phyloP scores from a whole-genome alignment of 2,888 invertebrate species.

The Heliconius ethilla region DNA sequence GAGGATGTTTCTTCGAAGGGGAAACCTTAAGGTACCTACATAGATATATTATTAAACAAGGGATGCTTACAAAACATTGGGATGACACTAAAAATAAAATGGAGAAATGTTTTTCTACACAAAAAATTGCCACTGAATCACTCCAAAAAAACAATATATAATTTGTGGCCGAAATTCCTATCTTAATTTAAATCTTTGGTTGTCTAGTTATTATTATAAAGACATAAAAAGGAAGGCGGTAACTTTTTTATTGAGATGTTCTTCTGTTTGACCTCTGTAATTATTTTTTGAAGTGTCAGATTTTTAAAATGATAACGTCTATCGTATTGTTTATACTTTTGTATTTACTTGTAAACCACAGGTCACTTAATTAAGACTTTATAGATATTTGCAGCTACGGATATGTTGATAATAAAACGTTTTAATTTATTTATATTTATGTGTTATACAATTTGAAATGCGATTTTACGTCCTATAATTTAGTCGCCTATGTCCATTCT shows the following conservation, averaged over 20 bases:
- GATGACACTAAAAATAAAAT: slow-evolving; percentile 28
- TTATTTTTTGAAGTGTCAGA: slow-evolving; percentile 31
- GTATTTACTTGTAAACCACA: neutral
- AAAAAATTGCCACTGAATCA: slow-evolving; percentile 11
- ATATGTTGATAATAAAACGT: neutral
- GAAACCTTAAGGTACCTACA: slow-evolving; percentile 44
- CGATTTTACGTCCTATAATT: slow-evolving; percentile 14
- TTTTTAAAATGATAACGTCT: slow-evolving; percentile 9
- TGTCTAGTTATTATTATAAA: slow-evolving; percentile 40
- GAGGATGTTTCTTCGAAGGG: slow-evolving; percentile 58
- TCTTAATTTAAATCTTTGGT: slow-evolving; percentile 37
- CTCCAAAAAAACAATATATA: neutral
- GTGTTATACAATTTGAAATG: slow-evolving; percentile 6
- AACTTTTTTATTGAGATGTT: slow-evolving; percentile 41
- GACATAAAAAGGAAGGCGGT: slow-evolving; percentile 32
- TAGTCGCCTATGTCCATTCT: neutral
- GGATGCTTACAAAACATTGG: slow-evolving; percentile 48
- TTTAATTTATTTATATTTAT: slow-evolving; percentile 11
- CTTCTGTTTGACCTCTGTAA: slow-evolving; percentile 36
- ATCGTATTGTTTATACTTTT: neutral
- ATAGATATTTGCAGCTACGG: neutral
- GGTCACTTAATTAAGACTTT: neutral
- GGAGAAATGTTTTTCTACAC: slow-evolving; percentile 7
- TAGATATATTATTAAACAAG: slow-evolving; percentile 48
- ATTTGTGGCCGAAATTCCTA: slow-evolving; percentile 23